Base-by-base conservation (phyloP, 2,797 vertebrate genomes). In the Peromyscus attwateri region DNA sequence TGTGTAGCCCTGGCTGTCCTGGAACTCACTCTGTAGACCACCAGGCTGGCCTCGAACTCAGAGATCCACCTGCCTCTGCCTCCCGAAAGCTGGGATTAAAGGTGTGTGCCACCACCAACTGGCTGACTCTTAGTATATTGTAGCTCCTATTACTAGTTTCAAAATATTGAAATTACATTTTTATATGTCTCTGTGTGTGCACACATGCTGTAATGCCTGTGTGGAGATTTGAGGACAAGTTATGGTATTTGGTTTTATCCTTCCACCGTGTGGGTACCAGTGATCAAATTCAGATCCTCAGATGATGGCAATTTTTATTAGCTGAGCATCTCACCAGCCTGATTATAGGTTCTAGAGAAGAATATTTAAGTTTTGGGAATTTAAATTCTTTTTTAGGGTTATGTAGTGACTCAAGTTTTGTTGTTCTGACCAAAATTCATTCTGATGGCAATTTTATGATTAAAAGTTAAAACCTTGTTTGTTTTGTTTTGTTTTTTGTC, bases 391-490 rank as follows among this genome's bases (percentile, higher is more conserved):
- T 66, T 94, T 96, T 6, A 21, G 64, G 43, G 19, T 92, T 83
- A 91, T 84, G 11, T 4, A 80, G 64, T 89, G 34, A 89, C 14
- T 55, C 19, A 79, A 75, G 62, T 77, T 37, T 94, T 43, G 52
- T 71, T 93, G 43, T 19, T 34, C 49, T 87, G 49, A 64, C 11
- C 70, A 64, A 62, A 81, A 66, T 75, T 76, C 66, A 88, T 92
- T 94, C 84, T 37, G 31, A 92, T 87, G 94, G 6, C 43, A 90
- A 43, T 79, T 97, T 94, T 90, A 55, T 89, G n/a, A 76, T 93
- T 93, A 93, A 90, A 80, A 82, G 34, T 25, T 79, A 91, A 93
- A 96, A 88, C 43, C 21, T 57, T 57, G 55, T 57, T 57, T 57
- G 14, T 57, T 52, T 52, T 52, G 10, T 52, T 52, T 13, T 52